Conservation (phyloP, 2,113 vertebrate genomes). For the Odocoileus virginianus region DNA sequence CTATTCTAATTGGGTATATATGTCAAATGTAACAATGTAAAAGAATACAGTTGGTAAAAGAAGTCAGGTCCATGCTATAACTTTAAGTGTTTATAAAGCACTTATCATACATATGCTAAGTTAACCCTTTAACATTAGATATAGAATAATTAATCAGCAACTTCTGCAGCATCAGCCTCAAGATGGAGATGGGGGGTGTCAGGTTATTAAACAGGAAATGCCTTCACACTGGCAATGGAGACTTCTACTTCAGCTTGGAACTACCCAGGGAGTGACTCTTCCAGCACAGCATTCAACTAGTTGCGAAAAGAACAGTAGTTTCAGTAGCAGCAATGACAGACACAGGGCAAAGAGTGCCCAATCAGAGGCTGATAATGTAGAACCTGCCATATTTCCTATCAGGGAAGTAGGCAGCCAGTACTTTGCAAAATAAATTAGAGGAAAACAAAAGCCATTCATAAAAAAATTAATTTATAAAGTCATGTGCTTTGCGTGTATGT, state of each 20-base stretch:
- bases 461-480: not conserved
- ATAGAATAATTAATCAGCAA: not conserved
- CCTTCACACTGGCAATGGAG: not conserved
- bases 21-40: not conserved
- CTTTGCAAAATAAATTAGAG: not conserved
- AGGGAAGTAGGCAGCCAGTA: not conserved
- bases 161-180: not conserved
- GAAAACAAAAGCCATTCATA: constrained; percentile 18
- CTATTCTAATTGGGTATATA: not conserved
- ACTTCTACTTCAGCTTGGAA: not conserved
- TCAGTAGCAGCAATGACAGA: not conserved
- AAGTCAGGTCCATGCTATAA: not conserved
- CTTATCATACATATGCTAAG: not conserved
- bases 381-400: not conserved
- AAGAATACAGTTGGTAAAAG: not conserved
- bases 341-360: not conserved
- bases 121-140: not conserved
- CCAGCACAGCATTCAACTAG: not conserved
- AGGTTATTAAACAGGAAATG: not conserved
- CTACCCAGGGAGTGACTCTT: not conserved
- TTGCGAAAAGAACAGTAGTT: not conserved
- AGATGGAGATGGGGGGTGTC: not conserved
- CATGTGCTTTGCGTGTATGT: not conserved
- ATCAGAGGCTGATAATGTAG: not conserved
- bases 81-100: not conserved